Evolutionary conservation across 1,140 invertebrate genomes (phyloP), one percentile per base, ranked within the genome.

Genomic region (Lucilia cuprina): DNA sequence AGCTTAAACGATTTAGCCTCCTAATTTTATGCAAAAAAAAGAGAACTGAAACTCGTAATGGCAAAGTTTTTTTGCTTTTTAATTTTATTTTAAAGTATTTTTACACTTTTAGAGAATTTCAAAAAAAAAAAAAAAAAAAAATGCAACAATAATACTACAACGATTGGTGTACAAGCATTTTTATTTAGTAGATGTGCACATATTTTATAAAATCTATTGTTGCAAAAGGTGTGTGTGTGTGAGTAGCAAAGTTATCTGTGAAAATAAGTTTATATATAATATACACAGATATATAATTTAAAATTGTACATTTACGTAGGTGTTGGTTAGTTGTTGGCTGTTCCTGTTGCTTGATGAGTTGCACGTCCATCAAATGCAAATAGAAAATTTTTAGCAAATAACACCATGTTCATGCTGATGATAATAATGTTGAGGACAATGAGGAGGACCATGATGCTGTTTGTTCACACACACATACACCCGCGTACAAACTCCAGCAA

Each of bases 351-450:
- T 30, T 70, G 65, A 21, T 70, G 19, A 25, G 19, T 70, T 19
- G 19, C 65, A 70, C 19, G 65, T 70, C 65, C 65, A 70, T 70
- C 65, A 70, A 70, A 70, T 70, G 65, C n/a, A 70, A 70, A 70
- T 70, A 70, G 65, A 70, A 70, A 30, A 70, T 21, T 70, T 70
- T 70, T 70, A 70, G 65, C 65, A 70, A 70, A 70, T 70, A 70
- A 70, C 65, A 70, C 65, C 19, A 70, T 70, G 65, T 17, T n/a
- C 65, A 21, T 21, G 65, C 10, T 70, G 21, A 21, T 70, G 65
- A 70, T 21, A 12, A 70, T 70, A 70, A 70, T 70, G 21, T 25
- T 70, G 19, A 21, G 19, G n/a, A n/a, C 14, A 7, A n/a, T 60
- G 55, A 21, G 21, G 21, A 70, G n/a, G 65, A 21, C 19, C 19